Evolutionary conservation across 2,888 invertebrate species (phyloP).

Genomic region (Torymus texanus): DNA sequence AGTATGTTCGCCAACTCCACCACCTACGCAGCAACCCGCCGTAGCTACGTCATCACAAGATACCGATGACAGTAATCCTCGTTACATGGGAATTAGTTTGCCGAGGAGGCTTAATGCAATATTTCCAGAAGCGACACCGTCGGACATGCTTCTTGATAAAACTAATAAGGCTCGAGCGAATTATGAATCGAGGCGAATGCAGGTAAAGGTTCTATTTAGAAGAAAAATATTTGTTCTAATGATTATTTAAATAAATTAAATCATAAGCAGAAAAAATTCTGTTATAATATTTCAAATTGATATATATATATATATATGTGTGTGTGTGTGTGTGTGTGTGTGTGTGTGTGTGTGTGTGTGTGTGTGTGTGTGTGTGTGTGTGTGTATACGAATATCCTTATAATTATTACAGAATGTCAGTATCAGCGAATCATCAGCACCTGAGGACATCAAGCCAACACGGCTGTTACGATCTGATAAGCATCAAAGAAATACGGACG

Average conservation of each 20-base stretch:
- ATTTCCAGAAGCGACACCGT: conserved; percentile 76
- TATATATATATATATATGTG: not conserved
- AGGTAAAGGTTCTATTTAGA: conserved; percentile 24
- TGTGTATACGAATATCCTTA: no score
- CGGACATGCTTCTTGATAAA: conserved; percentile 50
- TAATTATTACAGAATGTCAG: conserved; percentile 34
- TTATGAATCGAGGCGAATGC: conserved; percentile 25
- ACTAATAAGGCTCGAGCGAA: conserved; percentile 45
- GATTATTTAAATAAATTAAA: not conserved
- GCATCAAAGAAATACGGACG: conserved; percentile 22
- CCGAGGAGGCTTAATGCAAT: conserved; percentile 82
- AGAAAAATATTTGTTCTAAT: not conserved
- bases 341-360: no score
- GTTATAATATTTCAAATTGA: not conserved
- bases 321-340: no score
- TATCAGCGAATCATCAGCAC: conserved; percentile 44
- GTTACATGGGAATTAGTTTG: conserved; percentile 85
- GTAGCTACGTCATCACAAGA: conserved; percentile 61
- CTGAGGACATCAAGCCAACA: conserved; percentile 27
- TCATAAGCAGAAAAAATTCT: no score
- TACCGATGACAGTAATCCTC: conserved; percentile 77
- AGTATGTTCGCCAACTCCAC: conserved; percentile 64
- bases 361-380: no score
- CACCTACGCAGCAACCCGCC: not conserved
- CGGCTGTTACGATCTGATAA: conserved; percentile 29